Evolutionary conservation across 2,888 invertebrate species (phyloP).

Genomic region (Lasioglossum zephyrum): DNA sequence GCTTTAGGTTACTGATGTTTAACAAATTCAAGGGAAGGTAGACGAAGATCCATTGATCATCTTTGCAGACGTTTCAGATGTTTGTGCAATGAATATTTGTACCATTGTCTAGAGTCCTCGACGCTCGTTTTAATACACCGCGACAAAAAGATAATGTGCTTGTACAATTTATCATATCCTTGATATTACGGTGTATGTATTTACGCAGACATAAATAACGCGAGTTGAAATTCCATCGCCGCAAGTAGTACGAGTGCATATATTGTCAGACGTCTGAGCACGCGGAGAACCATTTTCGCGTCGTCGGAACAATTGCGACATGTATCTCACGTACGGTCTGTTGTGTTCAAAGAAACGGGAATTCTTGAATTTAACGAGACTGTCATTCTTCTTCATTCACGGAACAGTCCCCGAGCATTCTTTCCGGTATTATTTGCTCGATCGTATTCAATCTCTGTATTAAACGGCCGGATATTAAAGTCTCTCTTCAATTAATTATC

Average conservation of each 20-base stretch:
- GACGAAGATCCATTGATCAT: neutral
- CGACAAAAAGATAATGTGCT: neutral
- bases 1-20: neutral
- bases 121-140: neutral
- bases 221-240: conserved; percentile 14
- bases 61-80: neutral
- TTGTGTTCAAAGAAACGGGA: neutral
- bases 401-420: neutral
- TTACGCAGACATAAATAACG: conserved; percentile 6
- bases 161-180: neutral
- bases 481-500: neutral
- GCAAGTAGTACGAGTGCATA: conserved; percentile 54
- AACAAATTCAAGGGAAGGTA: neutral
- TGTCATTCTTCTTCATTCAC: neutral
- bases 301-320: neutral
- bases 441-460: neutral
- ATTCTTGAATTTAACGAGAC: neutral
- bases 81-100: neutral
- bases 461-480: neutral
- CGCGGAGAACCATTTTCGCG: neutral
- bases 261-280: conserved; percentile 45
- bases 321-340: neutral
- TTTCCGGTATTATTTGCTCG: neutral
- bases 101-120: neutral
- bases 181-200: neutral